Evolutionary conservation across 2,888 invertebrate species (phyloP).

Genomic region (Drosophila mimetica): DNA sequence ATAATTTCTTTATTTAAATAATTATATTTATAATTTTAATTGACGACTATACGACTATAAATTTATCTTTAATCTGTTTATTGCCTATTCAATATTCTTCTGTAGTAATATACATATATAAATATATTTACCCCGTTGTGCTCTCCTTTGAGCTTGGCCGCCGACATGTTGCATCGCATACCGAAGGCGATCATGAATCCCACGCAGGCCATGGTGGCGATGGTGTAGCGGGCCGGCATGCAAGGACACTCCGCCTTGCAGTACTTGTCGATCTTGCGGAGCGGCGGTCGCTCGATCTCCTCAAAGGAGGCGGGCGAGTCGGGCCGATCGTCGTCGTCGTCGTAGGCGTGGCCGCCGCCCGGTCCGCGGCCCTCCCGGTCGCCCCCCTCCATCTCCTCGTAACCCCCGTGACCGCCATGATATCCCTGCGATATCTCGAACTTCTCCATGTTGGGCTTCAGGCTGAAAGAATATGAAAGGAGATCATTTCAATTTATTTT

Average conservation of each 20-base stretch:
- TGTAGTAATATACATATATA: too few relatives aligned
- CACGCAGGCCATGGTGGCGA: slow-evolving; percentile 93
- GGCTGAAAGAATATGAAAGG: too few relatives aligned
- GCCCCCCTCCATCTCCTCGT: slow-evolving; percentile 83
- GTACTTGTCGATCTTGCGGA: slow-evolving; percentile 94
- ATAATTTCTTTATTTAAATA: too few relatives aligned
- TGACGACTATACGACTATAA: too few relatives aligned
- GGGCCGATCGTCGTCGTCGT: slow-evolving; percentile 87
- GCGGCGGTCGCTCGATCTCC: slow-evolving; percentile 93
- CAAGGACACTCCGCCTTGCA: slow-evolving; percentile 94
- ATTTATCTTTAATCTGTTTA: too few relatives aligned
- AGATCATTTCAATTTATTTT: too few relatives aligned
- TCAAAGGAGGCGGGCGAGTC: slow-evolving; percentile 91
- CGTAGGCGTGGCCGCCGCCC: slow-evolving; percentile 79
- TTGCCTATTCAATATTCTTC: too few relatives aligned
- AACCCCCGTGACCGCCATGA: slow-evolving; percentile 82
- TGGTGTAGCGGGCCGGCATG: slow-evolving; percentile 92
- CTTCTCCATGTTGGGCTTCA: slow-evolving; percentile 80
- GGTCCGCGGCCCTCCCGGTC: slow-evolving; percentile 81
- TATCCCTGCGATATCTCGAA: slow-evolving; percentile 83
- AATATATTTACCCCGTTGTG: slow-evolving; percentile 85
- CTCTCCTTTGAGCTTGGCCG: slow-evolving; percentile 94
- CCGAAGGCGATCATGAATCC: slow-evolving; percentile 98
- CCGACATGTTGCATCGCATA: slow-evolving; percentile 99
- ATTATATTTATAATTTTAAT: too few relatives aligned